Conservation (phyloP, 1,140 invertebrate species). For the Listronotus bonariensis region DNA sequence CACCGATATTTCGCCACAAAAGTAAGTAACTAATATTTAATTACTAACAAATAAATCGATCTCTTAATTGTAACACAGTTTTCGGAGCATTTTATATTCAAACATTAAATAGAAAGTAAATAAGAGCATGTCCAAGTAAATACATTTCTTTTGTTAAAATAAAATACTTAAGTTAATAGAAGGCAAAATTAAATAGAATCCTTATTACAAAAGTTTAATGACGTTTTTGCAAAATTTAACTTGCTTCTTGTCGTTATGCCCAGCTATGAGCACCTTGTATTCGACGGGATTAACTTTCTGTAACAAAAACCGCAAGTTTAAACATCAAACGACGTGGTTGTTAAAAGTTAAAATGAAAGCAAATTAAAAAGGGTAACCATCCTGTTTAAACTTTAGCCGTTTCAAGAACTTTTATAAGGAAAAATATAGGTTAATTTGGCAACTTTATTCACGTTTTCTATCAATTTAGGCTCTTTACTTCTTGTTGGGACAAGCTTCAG, state of each 20-base stretch:
- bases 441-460: slow-evolving; percentile 5
- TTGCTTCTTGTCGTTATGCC: slow-evolving; percentile 5
- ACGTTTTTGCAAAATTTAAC: too few relatives aligned
- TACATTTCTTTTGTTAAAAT: too few relatives aligned
- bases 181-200: neutral
- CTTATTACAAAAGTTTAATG: too few relatives aligned
- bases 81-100: too few relatives aligned
- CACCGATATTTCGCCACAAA: too few relatives aligned
- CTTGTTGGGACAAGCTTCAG: too few relatives aligned
- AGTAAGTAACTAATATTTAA: too few relatives aligned
- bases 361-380: slow-evolving; percentile 38
- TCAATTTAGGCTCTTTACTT: neutral
- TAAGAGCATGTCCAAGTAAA: too few relatives aligned
- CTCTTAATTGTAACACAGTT: too few relatives aligned
- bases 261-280: slow-evolving; percentile 24
- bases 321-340: slow-evolving; percentile 30
- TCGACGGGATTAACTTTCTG: slow-evolving; percentile 18
- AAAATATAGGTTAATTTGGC: slow-evolving; percentile 12
- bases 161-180: neutral
- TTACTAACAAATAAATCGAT: too few relatives aligned
- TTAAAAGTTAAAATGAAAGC: slow-evolving; percentile 38
- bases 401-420: slow-evolving; percentile 15
- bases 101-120: too few relatives aligned
- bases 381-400: slow-evolving; percentile 25
- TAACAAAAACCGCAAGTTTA: slow-evolving; percentile 30